phyloP scores from a whole-genome alignment of 2,797 vertebrate species.

The Phoebastria nigripes region DNA sequence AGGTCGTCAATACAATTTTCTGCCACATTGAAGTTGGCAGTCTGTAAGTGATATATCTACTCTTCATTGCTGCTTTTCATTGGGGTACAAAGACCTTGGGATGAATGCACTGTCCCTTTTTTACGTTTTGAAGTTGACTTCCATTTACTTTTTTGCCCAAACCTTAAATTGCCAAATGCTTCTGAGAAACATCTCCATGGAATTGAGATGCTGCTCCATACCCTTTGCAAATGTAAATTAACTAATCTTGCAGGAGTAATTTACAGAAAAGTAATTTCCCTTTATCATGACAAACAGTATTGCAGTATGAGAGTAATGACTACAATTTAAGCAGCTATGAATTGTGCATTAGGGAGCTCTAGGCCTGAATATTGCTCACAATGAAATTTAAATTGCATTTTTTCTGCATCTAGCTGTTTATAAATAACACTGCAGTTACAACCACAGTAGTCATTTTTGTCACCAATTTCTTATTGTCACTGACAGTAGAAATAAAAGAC shows the following conservation, averaged over 20 bases:
- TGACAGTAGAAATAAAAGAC: constrained; percentile 11
- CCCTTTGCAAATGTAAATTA: constrained; percentile 39
- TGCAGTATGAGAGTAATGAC: constrained; percentile 54
- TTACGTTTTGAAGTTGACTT: neutral
- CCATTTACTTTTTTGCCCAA: neutral
- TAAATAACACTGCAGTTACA: constrained; percentile 46
- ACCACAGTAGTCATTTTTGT: neutral
- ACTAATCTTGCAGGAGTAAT: constrained; percentile 43
- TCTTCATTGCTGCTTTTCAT: neutral
- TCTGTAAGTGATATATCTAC: neutral
- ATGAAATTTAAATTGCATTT: constrained; percentile 58
- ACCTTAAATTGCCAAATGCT: neutral
- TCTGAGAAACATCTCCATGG: neutral
- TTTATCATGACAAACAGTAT: constrained; percentile 55
- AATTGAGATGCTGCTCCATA: neutral
- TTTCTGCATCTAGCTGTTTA: constrained; percentile 54
- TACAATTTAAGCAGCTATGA: constrained; percentile 52
- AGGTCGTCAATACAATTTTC: neutral
- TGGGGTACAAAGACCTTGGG: neutral
- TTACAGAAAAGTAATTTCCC: constrained; percentile 55
- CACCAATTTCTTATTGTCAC: constrained; percentile 1
- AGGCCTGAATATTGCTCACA: constrained; percentile 25
- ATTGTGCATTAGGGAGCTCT: constrained; percentile 50
- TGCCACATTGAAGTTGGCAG: neutral
- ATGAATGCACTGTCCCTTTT: neutral